Base-by-base conservation (phyloP, 2,888 invertebrate species). In the Drosophila siamana region DNA sequence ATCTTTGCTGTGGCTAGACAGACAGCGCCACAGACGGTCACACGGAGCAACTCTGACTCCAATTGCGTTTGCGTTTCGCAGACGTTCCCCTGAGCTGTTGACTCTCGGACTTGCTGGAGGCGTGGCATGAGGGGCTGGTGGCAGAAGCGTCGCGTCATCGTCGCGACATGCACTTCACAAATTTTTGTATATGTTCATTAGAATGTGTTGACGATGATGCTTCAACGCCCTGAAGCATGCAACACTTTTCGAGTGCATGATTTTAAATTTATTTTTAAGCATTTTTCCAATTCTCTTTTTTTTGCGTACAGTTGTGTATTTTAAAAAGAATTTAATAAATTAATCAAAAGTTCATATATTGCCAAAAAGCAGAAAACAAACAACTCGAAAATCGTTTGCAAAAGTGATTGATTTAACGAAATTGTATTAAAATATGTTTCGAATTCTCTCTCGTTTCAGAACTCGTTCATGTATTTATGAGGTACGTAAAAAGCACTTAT, bases 121-220 rank as follows among this genome's bases (percentile, higher is more conserved):
- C 44, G 52, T 50, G 50, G 40, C 46, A 30, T 22, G n/a, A n/a
- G 26, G 40, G 33, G 62, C 54, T 59, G 56, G 66, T 46, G 64
- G 66, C 60, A 70, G 68, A 88, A 80, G 57, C 77, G 88, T 72
- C 84, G 60, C 88, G 88, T 84, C 86, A 89, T 85, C 76, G 89
- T 87, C 88, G 86, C 86, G 89, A 85, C 89, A 87, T 69, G 80
- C 61, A 85, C 86, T 89, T 89, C 71, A 80, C 54, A 62, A 66
- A 65, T 62, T 68, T 71, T 82, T 74, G 64, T 74, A 69, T 68
- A 44, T 79, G 79, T 79, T 87, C 82, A 82, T 89, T 80, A 78
- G 78, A 82, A 87, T 77, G 79, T 71, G 71, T 62, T 66, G 65
- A 30, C 65, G 68, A 59, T 69, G 82, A 51, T 76, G 69, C 81